phyloP scores from a whole-genome alignment of 2,113 vertebrate genomes.

The Hyaena hyaena region DNA sequence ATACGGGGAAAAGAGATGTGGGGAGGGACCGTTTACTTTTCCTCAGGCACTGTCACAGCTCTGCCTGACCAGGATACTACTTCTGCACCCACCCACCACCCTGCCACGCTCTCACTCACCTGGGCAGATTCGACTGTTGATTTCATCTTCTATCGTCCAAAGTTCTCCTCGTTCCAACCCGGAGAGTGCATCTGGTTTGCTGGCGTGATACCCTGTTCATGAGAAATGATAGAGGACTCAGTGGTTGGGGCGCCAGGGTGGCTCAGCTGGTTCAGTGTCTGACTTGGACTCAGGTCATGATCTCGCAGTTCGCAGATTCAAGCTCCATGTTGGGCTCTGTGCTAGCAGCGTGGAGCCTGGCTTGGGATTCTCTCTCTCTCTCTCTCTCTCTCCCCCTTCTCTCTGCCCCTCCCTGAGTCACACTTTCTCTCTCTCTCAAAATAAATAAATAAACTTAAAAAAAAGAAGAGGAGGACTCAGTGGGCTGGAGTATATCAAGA shows the following conservation, averaged over 20 bases:
- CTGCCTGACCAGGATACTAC: background rate
- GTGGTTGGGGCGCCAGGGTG: background rate
- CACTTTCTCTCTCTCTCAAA: too few species aligned
- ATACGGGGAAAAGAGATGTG: background rate
- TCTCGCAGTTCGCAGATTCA: too few species aligned
- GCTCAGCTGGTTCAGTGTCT: too few species aligned
- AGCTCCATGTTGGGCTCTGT: too few species aligned
- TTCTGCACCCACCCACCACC: background rate
- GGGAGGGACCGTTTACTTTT: fast-evolving
- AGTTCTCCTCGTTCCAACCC: background rate
- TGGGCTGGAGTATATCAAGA: background rate
- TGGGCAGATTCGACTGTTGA: background rate
- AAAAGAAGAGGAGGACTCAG: background rate
- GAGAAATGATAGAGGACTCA: background rate
- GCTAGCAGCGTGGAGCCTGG: too few species aligned
- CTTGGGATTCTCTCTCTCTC: too few species aligned
- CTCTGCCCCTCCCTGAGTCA: too few species aligned
- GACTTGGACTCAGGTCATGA: too few species aligned
- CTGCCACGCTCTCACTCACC: background rate
- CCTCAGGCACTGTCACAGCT: background rate
- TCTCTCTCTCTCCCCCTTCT: too few species aligned
- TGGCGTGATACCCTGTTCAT: background rate
- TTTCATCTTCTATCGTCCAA: background rate
- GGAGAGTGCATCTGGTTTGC: background rate
- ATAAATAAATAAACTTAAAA: too few species aligned